Evolutionary conservation across 2,797 vertebrate genomes (phyloP).

Genomic region (Xenops minutus): DNA sequence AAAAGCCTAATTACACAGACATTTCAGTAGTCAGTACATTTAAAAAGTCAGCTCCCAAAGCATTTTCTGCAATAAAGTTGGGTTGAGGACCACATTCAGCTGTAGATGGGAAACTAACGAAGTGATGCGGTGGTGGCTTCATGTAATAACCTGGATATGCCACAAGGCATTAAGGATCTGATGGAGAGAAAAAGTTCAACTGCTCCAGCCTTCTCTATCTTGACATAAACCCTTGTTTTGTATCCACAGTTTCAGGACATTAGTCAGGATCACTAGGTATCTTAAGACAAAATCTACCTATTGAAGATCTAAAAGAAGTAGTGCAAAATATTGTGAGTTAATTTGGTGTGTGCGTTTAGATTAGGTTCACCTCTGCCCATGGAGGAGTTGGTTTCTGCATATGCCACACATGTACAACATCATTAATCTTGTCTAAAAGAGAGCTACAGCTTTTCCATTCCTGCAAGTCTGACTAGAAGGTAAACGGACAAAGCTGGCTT

Average conservation of each 20-base stretch:
- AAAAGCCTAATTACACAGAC: neutral
- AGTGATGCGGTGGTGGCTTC: neutral
- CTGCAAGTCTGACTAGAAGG: neutral
- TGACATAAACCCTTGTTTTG: neutral
- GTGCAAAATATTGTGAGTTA: neutral
- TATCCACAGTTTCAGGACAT: neutral
- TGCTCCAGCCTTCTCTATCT: neutral
- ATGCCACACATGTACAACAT: neutral
- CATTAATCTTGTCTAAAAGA: neutral
- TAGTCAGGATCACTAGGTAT: neutral
- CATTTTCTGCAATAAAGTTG: neutral
- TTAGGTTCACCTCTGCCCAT: neutral
- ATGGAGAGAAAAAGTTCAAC: neutral
- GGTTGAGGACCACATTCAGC: neutral
- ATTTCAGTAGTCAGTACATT: neutral
- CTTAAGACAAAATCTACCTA: neutral
- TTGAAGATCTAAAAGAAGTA: neutral
- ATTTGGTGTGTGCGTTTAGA: neutral
- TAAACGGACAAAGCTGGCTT: neutral
- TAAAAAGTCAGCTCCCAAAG: neutral
- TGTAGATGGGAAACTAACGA: neutral
- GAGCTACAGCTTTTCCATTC: neutral
- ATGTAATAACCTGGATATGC: neutral
- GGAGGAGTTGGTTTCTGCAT: neutral
- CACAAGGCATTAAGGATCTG: rapidly evolving